Evolutionary conservation across 1,140 invertebrate species (phyloP).

Genomic region (Achatina immaculata): DNA sequence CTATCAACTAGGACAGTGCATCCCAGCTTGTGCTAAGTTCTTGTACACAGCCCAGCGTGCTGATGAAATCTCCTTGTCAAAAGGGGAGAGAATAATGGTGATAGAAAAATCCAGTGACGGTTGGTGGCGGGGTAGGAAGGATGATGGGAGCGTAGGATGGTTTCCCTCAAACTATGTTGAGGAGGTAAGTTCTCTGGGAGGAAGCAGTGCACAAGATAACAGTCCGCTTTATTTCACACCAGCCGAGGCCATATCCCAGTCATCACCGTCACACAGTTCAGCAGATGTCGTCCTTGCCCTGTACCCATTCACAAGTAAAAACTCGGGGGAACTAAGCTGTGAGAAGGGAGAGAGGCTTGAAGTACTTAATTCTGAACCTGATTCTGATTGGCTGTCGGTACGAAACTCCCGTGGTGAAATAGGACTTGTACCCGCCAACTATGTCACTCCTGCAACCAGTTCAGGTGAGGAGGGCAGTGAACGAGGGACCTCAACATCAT

Average conservation of each 20-base stretch:
- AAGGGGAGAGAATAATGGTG: slow-evolving; percentile 87
- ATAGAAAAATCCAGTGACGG: slow-evolving; percentile 99
- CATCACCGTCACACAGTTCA: slow-evolving; percentile 33
- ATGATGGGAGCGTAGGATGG: slow-evolving; percentile 82
- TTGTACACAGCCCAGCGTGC: slow-evolving; percentile 97
- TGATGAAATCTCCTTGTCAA: slow-evolving; percentile 92
- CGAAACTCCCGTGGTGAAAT: slow-evolving; percentile 87
- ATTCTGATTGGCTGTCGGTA: slow-evolving; percentile 90
- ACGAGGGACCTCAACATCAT: slow-evolving; percentile 56
- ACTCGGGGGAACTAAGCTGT: slow-evolving; percentile 92
- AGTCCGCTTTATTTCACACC: slow-evolving; percentile 79
- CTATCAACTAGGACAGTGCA: slow-evolving; percentile 36
- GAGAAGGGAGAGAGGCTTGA: slow-evolving; percentile 90
- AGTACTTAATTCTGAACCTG: slow-evolving; percentile 96
- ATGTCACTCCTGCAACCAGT: slow-evolving; percentile 78
- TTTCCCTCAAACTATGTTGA: slow-evolving; percentile 99
- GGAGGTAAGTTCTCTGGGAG: slow-evolving; percentile 77
- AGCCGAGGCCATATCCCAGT: slow-evolving; percentile 84
- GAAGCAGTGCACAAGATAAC: slow-evolving; percentile 53
- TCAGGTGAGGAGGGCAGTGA: slow-evolving; percentile 50
- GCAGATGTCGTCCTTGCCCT: slow-evolving; percentile 79
- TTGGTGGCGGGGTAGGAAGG: slow-evolving; percentile 91
- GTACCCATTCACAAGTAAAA: slow-evolving; percentile 72
- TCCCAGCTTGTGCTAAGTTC: slow-evolving; percentile 92
- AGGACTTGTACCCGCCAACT: slow-evolving; percentile 96